Percentiles rank a stretch among this genome's conserved stretches.
phyloP scores from a whole-genome alignment of 2,888 invertebrate genomes.

The Nowickia ferox region DNA sequence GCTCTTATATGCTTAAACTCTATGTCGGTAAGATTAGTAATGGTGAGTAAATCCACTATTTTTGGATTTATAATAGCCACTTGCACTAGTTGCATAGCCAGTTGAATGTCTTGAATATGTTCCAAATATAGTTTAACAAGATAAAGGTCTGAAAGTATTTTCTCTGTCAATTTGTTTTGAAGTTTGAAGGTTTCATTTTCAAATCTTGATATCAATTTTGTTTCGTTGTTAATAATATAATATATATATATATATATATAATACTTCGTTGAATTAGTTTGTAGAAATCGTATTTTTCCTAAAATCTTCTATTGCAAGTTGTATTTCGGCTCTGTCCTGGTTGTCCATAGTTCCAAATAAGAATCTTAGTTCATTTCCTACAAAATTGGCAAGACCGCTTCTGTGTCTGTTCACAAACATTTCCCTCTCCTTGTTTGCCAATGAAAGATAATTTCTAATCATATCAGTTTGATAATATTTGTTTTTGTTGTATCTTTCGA shows the following conservation, averaged over 20 bases:
- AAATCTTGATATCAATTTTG: conserved; percentile 9
- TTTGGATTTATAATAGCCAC: conserved; percentile 39
- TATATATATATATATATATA: too few species aligned
- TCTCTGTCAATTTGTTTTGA: conserved; percentile 11
- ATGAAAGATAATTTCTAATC: conserved; percentile 21
- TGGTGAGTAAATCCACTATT: conserved; percentile 21
- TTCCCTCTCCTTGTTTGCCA: neutral
- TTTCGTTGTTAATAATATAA: conserved; percentile 15
- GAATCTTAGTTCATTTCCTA: neutral
- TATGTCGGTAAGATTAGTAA: conserved; percentile 5
- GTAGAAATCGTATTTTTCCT: neutral
- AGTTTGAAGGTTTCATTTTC: conserved; percentile 16
- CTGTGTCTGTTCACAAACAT: conserved; percentile 14
- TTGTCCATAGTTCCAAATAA: conserved; percentile 31
- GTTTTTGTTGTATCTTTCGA: conserved; percentile 3
- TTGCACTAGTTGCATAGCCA: conserved; percentile 30
- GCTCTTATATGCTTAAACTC: neutral
- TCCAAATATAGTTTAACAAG: conserved; percentile 21
- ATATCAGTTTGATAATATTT: conserved; percentile 20
- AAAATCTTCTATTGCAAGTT: conserved; percentile 5
- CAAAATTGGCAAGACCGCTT: conserved; percentile 10
- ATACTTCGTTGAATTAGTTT: conserved; percentile 1
- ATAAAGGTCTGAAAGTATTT: conserved; percentile 7
- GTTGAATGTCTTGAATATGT: conserved; percentile 39
- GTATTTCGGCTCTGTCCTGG: conserved; percentile 22